Percentiles rank a stretch among this genome's conserved stretches.
Evolutionary conservation across 2,797 vertebrate genomes (phyloP).

Genomic region (Chaetophractus vellerosus): DNA sequence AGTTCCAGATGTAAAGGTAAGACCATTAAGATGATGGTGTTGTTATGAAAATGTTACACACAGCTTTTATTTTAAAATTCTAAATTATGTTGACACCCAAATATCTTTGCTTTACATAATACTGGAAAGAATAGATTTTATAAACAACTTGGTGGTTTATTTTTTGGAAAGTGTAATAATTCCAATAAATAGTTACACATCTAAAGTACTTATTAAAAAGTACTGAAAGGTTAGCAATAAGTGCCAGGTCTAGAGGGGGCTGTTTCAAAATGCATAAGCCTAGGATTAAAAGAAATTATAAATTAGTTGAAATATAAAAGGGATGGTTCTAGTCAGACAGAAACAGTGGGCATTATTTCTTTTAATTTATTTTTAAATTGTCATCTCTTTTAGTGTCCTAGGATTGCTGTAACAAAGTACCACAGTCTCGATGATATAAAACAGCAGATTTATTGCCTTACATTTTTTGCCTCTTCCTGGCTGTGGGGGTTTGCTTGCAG

Average conservation of each 20-base stretch:
- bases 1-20: neutral
- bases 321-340: neutral
- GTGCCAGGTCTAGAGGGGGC: neutral
- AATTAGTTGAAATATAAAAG: neutral
- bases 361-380: constrained; percentile 28
- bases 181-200: constrained; percentile 37
- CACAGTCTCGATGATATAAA: too few species aligned
- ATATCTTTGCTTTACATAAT: constrained; percentile 37
- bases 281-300: neutral
- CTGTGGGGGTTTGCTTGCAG: too few species aligned
- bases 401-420: too few species aligned
- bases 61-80: constrained; percentile 1
- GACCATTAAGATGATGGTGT: neutral
- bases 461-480: too few species aligned
- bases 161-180: neutral
- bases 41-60: neutral
- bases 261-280: neutral
- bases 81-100: neutral
- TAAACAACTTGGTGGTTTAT: neutral
- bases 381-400: neutral
- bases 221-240: constrained; percentile 35
- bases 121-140: neutral
- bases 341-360: neutral
- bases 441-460: too few species aligned
- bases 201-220: neutral